Conservation (phyloP, 2,797 vertebrate species). For the Anas flavirostris region DNA sequence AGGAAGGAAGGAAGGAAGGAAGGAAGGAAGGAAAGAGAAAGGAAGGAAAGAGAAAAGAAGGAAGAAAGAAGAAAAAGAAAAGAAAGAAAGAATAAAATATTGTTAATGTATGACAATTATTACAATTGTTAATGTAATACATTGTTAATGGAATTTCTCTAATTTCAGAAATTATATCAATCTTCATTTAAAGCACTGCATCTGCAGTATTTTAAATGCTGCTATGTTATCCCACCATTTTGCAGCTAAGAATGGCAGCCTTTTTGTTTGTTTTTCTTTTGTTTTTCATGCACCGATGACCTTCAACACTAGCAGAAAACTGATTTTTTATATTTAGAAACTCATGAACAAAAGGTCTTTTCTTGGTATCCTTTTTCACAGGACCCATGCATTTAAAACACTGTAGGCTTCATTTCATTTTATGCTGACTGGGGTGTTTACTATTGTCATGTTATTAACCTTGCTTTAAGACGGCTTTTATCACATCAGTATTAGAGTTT, state of each 20-base stretch:
- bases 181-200: background rate
- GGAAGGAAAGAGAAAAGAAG: too few relatives aligned
- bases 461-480: slow-evolving; percentile 56
- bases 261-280: background rate
- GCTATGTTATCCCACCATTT: background rate
- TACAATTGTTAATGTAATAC: too few relatives aligned
- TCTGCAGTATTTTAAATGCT: background rate
- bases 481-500: slow-evolving; percentile 57
- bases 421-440: slow-evolving; percentile 66
- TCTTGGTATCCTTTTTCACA: slow-evolving; percentile 15
- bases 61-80: too few relatives aligned
- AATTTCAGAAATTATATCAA: background rate
- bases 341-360: slow-evolving; percentile 54
- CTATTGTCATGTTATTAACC: slow-evolving; percentile 66
- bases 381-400: slow-evolving; percentile 56
- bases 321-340: slow-evolving; percentile 44
- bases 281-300: slow-evolving; percentile 6
- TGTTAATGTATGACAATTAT: too few relatives aligned
- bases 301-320: slow-evolving; percentile 57
- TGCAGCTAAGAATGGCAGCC: background rate
- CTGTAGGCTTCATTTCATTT: slow-evolving; percentile 55
- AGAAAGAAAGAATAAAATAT: too few relatives aligned
- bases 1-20: too few relatives aligned
- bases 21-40: too few relatives aligned
- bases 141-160: background rate